Evolutionary conservation across 2,113 vertebrate species (phyloP).

Genomic region (Merops nubicus): DNA sequence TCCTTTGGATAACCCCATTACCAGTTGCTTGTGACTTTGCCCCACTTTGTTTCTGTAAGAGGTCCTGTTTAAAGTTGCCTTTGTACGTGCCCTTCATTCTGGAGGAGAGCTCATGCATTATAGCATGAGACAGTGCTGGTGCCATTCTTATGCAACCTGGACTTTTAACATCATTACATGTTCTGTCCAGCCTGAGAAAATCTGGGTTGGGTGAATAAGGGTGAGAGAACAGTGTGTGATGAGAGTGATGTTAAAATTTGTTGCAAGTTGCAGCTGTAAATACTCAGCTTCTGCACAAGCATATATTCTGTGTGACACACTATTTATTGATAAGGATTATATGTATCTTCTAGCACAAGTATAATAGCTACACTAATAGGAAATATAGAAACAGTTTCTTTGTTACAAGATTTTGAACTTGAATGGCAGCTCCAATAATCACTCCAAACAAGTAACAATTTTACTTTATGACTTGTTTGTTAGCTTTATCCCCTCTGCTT

Average conservation of each 20-base stretch:
- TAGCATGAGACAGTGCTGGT: neutral
- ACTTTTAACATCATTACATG: neutral
- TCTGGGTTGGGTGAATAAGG: neutral
- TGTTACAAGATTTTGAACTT: neutral
- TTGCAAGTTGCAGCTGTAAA: neutral
- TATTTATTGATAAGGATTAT: neutral
- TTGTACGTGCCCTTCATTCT: neutral
- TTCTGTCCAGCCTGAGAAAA: neutral
- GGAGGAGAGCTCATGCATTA: neutral
- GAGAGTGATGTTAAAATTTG: neutral
- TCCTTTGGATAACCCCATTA: neutral
- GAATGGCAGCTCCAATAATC: neutral
- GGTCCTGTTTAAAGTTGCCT: neutral
- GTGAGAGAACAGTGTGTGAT: neutral
- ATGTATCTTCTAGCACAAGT: neutral
- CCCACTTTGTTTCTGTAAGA: neutral
- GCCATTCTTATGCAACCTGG: rapidly evolving
- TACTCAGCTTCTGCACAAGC: neutral
- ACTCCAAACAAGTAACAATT: neutral
- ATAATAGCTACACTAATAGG: neutral
- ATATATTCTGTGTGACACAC: neutral
- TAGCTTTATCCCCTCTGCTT: conserved; percentile 45
- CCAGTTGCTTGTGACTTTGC: neutral
- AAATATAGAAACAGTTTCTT: neutral
- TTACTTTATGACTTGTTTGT: conserved; percentile 25